Conservation (phyloP, 2,797 vertebrate genomes). For the Hippocampus kuda region DNA sequence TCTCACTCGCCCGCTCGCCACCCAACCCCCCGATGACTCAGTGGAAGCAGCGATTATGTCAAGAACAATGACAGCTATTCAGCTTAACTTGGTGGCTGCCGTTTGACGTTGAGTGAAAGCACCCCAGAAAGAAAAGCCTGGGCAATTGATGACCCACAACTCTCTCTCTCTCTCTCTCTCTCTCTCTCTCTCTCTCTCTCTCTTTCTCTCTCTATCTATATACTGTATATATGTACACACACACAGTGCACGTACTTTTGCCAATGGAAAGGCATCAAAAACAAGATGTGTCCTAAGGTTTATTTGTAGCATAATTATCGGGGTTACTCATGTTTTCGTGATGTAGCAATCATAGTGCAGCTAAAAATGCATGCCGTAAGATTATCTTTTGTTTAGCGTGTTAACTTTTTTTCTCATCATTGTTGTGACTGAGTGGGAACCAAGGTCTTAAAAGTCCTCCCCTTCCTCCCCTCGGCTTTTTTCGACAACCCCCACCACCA, state of each 20-base stretch:
- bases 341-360: background rate
- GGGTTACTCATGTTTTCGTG: background rate
- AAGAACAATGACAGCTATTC: constrained; percentile 27
- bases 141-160: background rate
- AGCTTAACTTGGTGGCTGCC: background rate
- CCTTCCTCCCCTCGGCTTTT: constrained; percentile 26
- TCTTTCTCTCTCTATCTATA: no score
- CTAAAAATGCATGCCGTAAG: background rate
- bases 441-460: constrained; percentile 34
- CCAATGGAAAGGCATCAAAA: background rate
- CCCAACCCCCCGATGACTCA: constrained; percentile 37
- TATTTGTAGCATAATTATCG: background rate
- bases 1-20: constrained; percentile 3
- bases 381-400: constrained; percentile 30
- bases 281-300: background rate
- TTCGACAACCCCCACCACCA: constrained; percentile 9
- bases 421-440: constrained; percentile 49
- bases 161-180: no score
- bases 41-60: constrained; percentile 26
- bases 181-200: no score
- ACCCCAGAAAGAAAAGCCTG: background rate
- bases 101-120: background rate
- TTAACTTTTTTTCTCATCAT: constrained; percentile 52
- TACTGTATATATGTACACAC: no score
- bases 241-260: no score